Percentiles rank a stretch among this genome's conserved stretches.
Conservation (phyloP, 37 sponge, comb jelly and placozoan genomes). For the Bolinopsis microptera region DNA sequence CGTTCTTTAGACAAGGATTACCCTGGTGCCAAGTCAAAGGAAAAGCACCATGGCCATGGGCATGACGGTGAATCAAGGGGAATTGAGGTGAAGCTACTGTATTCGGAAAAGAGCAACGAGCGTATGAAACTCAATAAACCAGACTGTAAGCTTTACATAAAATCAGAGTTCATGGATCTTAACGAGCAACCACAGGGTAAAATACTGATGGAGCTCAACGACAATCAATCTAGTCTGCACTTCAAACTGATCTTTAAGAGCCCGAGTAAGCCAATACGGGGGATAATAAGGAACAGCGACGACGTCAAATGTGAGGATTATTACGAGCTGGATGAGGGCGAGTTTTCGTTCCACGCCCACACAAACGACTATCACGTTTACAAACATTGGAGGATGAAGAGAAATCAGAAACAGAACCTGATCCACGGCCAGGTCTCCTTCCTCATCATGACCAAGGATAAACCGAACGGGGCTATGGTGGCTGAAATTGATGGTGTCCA, state of each 20-base stretch:
- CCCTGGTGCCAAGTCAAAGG: constrained; percentile 26
- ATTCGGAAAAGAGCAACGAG: constrained; percentile 31
- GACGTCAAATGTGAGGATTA: constrained; percentile 40
- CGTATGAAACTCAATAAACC: constrained; percentile 57
- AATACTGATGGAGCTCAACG: constrained; percentile 60
- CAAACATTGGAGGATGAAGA: constrained; percentile 42
- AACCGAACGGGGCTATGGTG: constrained; percentile 51
- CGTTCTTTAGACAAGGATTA: constrained; percentile 31
- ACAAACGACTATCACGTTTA: constrained; percentile 56
- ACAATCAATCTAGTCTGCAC: constrained; percentile 56
- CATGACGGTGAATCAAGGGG: neutral
- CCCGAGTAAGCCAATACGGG: constrained; percentile 15
- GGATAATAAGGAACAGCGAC: constrained; percentile 17
- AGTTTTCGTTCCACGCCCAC: constrained; percentile 35
- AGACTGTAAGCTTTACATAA: constrained; percentile 42
- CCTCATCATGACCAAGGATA: constrained; percentile 4
- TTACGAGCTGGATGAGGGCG: constrained; percentile 36
- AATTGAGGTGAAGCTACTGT: constrained; percentile 40
- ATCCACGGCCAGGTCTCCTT: constrained; percentile 38
- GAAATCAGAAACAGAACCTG: constrained; percentile 50
- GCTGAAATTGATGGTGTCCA: constrained; percentile 29
- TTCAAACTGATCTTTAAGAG: constrained; percentile 42
- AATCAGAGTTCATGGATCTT: neutral
- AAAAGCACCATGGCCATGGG: constrained; percentile 15
- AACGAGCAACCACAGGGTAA: neutral